Evolutionary conservation across 2,888 invertebrate species (phyloP), one percentile per base, ranked within the genome.

Genomic region (Limenitis camilla): DNA sequence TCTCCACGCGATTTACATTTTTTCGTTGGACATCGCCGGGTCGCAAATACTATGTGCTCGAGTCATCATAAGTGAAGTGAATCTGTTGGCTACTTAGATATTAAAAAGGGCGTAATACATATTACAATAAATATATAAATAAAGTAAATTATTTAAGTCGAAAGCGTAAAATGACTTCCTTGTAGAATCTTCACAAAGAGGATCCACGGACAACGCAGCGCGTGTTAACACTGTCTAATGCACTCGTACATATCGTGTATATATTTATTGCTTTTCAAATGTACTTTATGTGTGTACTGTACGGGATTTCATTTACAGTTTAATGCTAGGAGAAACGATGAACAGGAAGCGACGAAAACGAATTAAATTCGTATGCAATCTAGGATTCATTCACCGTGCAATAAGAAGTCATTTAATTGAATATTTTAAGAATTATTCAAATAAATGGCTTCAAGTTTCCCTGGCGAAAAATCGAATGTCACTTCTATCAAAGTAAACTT

Each of bases 141-240:
- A 33, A 35, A 11, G 5, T 42, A 40, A 40, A 33, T 31, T 8
- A 19, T 9, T 19, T 27, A 9, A 40, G 49, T 49, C 39, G 54
- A 54, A 48, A 39, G 39, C 30, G 54, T 27, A 52, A 28, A 4
- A 35, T 8, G 27, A 35, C 44, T 48, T 41, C 29, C 45, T 44
- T 54, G 42, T 44, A 54, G 50, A 46, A 48, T 49, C 54, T 47
- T 55, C 48, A 46, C 54, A 49, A 53, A 36, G 43, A 46, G 57
- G 55, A 56, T 51, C 56, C 49, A 53, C 52, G 55, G 46, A 47
- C 60, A 56, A 56, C 53, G 54, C 41, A 47, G 61, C 53, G 58
- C 59, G 56, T 63, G 60, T 61, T 59, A 63, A 56, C 61, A 60
- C 59, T 53, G 56, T 53, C 61, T 62, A 61, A 61, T 52, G 54